Evolutionary conservation across 2,797 vertebrate species (phyloP).

Genomic region (Distichodus sexfasciatus): DNA sequence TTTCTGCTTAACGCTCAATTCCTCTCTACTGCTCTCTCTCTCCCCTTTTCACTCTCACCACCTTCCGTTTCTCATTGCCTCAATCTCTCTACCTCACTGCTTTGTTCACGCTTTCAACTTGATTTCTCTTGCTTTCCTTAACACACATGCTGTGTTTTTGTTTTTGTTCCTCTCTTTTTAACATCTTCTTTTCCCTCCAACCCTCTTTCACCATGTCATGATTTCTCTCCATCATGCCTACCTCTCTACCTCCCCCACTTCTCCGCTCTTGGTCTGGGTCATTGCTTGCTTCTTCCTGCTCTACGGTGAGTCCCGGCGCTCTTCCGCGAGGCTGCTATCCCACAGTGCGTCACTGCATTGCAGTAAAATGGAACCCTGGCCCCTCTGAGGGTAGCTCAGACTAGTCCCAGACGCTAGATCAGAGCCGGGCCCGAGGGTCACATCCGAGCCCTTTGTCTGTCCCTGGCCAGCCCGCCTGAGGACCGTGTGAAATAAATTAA

Average conservation of each 20-base stretch:
- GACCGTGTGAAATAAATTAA: too few species aligned
- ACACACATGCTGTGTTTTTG: constrained; percentile 16
- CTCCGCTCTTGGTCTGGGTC: constrained; percentile 86
- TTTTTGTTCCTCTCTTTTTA: constrained; percentile 54
- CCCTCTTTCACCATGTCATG: constrained; percentile 44
- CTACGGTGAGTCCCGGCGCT: constrained; percentile 90
- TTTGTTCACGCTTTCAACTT: constrained; percentile 12
- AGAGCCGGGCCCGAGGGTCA: too few species aligned
- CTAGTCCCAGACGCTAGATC: too few species aligned
- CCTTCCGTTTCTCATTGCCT: constrained; percentile 7
- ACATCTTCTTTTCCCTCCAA: constrained; percentile 47
- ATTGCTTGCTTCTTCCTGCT: constrained; percentile 91
- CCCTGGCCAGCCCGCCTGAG: too few species aligned
- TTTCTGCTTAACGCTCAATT: constrained; percentile 37
- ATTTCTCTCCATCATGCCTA: constrained; percentile 38
- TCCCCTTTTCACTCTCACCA: constrained; percentile 15
- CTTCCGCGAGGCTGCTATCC: constrained; percentile 68
- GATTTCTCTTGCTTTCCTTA: constrained; percentile 42
- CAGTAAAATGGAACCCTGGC: constrained; percentile 50
- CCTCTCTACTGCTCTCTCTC: constrained; percentile 44
- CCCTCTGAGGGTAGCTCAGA: not conserved
- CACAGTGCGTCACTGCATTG: constrained; percentile 72
- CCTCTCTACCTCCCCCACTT: constrained; percentile 57
- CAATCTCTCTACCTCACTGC: not conserved
- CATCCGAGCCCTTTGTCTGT: too few species aligned